These are phyloP conservation scores for Mylabris sibirica DNA, from an alignment of 2,888 invertebrate species.

Conservation along the genomic window DNA sequence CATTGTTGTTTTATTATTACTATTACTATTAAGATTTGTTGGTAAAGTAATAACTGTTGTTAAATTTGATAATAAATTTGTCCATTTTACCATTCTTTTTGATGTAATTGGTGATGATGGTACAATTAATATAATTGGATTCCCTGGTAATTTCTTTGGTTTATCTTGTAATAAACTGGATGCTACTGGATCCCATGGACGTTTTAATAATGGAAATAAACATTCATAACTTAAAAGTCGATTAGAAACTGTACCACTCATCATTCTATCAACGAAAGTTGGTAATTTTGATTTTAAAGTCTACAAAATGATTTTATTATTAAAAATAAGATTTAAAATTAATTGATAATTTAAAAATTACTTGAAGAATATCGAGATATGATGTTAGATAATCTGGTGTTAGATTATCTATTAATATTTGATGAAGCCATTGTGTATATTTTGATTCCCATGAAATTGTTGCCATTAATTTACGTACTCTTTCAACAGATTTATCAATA, in stretches of 20 bases:
- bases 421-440: constrained; percentile 80
- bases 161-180: constrained; percentile 67
- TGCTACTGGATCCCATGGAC: constrained; percentile 78
- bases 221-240: constrained; percentile 68
- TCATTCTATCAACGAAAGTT: constrained; percentile 76
- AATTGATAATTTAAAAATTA: constrained; percentile 47
- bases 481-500: constrained; percentile 74
- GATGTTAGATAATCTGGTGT: constrained; percentile 72
- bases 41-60: constrained; percentile 73
- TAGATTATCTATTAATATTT: constrained; percentile 72
- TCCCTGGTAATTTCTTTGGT: constrained; percentile 74
- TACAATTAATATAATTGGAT: constrained; percentile 71
- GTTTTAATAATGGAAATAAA: constrained; percentile 70
- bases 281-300: constrained; percentile 74
- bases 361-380: constrained; percentile 82
- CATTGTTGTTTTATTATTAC: constrained; percentile 61
- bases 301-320: too few relatives aligned
- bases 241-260: constrained; percentile 65
- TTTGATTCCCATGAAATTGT: constrained; percentile 77
- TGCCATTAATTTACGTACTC: constrained; percentile 73
- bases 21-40: constrained; percentile 63
- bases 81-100: constrained; percentile 75
- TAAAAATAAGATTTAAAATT: constrained; percentile 16
- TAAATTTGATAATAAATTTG: constrained; percentile 70
- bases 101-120: constrained; percentile 66